These are phyloP conservation scores for Mastomys coucha DNA, from an alignment of 2,113 vertebrate species.

Conservation along the genomic window DNA sequence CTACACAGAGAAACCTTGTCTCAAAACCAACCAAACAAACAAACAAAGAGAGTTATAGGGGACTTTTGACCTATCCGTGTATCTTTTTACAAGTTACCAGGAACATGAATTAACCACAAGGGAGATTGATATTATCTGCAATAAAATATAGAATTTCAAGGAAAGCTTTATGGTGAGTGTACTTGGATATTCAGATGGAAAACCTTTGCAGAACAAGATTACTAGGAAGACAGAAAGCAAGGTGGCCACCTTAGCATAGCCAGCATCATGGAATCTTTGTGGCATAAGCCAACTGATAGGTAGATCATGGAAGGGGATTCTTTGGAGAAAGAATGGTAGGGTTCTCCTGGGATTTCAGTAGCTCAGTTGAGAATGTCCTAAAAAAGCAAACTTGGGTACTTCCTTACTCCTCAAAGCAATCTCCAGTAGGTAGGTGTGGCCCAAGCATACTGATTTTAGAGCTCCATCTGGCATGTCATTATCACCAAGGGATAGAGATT, in stretches of 20 bases:
- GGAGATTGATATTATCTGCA: slow-evolving; percentile 19
- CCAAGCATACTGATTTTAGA: slow-evolving; percentile 95
- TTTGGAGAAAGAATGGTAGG: not conserved
- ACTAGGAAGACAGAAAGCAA: not conserved
- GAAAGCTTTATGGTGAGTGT: not conserved
- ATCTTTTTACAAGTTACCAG: slow-evolving; percentile 18
- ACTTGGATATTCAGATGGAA: not conserved
- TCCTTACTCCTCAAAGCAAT: not conserved
- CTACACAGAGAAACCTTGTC: too few species aligned
- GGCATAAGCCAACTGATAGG: not conserved
- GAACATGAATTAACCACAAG: not conserved
- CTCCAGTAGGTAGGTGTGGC: slow-evolving; percentile 53
- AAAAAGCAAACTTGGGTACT: not conserved
- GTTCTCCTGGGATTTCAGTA: not conserved
- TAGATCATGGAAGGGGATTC: not conserved
- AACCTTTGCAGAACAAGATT: not conserved
- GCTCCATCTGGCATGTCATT: slow-evolving; percentile 94
- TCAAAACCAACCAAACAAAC: too few species aligned
- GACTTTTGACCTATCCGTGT: not conserved
- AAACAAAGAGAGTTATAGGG: not conserved
- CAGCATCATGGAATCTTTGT: not conserved
- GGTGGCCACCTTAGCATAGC: not conserved
- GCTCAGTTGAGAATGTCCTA: not conserved
- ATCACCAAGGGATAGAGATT: slow-evolving; percentile 98
- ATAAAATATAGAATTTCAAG: not conserved